Conservation (phyloP, 2,797 vertebrate genomes). For the Cetoscarus ocellatus region DNA sequence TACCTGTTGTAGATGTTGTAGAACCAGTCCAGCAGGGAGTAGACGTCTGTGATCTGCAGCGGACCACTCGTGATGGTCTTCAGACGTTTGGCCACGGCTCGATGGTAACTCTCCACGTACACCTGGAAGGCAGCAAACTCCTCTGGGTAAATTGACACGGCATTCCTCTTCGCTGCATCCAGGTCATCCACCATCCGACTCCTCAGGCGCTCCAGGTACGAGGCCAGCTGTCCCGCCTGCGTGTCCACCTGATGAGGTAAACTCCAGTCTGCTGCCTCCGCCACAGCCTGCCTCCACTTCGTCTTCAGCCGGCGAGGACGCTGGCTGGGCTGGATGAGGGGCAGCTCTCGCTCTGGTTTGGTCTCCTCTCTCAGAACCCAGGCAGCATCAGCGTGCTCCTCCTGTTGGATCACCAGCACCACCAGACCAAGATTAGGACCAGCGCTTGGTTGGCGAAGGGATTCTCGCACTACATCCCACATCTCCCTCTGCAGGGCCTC, state of each 20-base stretch:
- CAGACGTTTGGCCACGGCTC: constrained; percentile 88
- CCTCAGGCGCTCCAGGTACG: constrained; percentile 87
- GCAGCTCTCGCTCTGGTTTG: constrained; percentile 53
- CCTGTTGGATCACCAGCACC: constrained; percentile 91
- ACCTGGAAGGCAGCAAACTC: constrained; percentile 89
- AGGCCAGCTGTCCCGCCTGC: constrained; percentile 84
- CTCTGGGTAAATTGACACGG: constrained; percentile 91
- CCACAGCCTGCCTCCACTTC: constrained; percentile 90
- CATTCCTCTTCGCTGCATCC: constrained; percentile 87
- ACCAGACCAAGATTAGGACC: constrained; percentile 87
- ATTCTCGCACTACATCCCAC: constrained; percentile 91
- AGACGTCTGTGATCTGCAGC: constrained; percentile 89
- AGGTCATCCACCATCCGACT: constrained; percentile 88
- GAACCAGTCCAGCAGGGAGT: constrained; percentile 93
- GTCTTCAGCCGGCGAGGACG: constrained; percentile 82
- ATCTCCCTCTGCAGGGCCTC: constrained; percentile 92
- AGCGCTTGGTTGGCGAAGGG: constrained; percentile 85
- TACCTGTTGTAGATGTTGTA: constrained; percentile 94
- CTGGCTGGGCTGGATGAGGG: constrained; percentile 64
- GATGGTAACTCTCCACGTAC: constrained; percentile 92
- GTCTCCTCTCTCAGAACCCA: constrained; percentile 77
- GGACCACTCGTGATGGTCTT: constrained; percentile 80
- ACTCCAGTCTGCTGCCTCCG: constrained; percentile 86
- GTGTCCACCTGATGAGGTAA: constrained; percentile 85
- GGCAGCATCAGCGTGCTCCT: constrained; percentile 87